phyloP scores from a whole-genome alignment of 1,140 invertebrate species.

The Listronotus bonariensis region DNA sequence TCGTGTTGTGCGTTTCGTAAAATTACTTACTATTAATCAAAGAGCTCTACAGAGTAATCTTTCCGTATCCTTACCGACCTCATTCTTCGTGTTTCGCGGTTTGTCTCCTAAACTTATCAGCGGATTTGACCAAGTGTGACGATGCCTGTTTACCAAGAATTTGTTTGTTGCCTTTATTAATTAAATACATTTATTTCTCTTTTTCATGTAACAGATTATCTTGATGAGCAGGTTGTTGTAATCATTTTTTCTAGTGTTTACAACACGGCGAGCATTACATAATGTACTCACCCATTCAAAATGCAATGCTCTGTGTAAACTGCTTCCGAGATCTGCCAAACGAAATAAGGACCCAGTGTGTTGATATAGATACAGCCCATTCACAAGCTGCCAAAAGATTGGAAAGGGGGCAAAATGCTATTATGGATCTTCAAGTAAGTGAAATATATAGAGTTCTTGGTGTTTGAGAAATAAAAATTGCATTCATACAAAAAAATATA shows the following conservation, averaged over 20 bases:
- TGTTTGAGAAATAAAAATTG: too few relatives aligned
- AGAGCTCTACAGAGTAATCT: too few relatives aligned
- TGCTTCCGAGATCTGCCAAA: conserved; percentile 71
- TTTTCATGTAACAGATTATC: conserved; percentile 1
- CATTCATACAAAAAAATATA: too few relatives aligned
- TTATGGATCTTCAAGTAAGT: conserved; percentile 51
- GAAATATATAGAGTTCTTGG: too few relatives aligned
- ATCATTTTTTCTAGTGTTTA: conserved; percentile 59
- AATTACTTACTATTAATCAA: too few relatives aligned
- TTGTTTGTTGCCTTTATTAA: neutral
- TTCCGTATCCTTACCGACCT: too few relatives aligned
- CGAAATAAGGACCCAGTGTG: conserved; percentile 68
- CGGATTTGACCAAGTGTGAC: too few relatives aligned
- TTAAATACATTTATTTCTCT: conserved; percentile 14
- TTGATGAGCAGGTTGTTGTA: neutral
- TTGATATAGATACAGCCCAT: conserved; percentile 76
- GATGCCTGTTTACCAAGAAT: neutral
- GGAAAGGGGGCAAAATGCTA: conserved; percentile 61
- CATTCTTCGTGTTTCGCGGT: neutral
- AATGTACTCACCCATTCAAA: conserved; percentile 71
- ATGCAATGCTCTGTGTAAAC: conserved; percentile 71
- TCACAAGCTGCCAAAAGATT: conserved; percentile 69
- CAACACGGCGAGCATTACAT: conserved; percentile 72
- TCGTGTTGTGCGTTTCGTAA: too few relatives aligned
- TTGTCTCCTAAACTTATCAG: neutral